phyloP scores from a whole-genome alignment of 2,888 invertebrate genomes.

The Apodemia duryi region DNA sequence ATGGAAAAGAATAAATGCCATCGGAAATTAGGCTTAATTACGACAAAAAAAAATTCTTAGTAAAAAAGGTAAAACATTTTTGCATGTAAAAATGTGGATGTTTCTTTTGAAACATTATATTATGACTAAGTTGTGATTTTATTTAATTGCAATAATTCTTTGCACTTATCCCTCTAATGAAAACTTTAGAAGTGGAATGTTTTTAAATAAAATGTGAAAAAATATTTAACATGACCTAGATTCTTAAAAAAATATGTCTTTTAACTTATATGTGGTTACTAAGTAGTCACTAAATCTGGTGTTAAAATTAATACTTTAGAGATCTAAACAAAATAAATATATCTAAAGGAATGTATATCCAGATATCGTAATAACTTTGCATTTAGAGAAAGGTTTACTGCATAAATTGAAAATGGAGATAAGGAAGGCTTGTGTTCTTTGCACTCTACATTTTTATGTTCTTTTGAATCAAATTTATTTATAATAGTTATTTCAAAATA shows the following conservation, averaged over 20 bases:
- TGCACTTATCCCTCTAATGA: conserved; percentile 8
- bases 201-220: not conserved
- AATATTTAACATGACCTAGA: not conserved
- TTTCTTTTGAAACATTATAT: not conserved
- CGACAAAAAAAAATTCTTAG: not conserved
- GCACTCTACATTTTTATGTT: no score
- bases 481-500: no score
- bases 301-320: not conserved
- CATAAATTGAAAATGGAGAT: no score
- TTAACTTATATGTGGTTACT: not conserved
- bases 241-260: not conserved
- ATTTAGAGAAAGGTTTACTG: no score
- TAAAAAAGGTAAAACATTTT: not conserved
- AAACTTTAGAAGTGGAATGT: conserved; percentile 3
- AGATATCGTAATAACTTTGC: no score
- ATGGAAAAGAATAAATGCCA: not conserved
- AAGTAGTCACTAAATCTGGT: not conserved
- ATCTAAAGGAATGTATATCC: not conserved
- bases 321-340: not conserved
- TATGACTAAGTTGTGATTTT: not conserved
- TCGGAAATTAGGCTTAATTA: not conserved
- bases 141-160: not conserved
- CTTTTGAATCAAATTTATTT: no score
- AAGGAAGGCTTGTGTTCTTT: no score
- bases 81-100: not conserved